Base-by-base conservation (phyloP, 2,113 vertebrate genomes). In the Nothobranchius furzeri region DNA sequence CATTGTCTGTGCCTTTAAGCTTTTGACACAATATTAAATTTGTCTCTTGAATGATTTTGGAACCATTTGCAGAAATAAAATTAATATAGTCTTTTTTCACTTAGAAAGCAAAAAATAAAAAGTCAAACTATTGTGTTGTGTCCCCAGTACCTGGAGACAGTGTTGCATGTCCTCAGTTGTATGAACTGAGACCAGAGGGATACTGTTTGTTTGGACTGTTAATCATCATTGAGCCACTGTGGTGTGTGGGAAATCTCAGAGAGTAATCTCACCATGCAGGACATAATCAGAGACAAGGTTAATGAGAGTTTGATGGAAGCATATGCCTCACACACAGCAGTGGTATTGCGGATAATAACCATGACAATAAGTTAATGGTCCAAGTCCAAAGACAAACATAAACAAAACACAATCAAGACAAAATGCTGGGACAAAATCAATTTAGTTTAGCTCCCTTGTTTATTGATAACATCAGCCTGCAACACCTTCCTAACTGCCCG, bases 231-330 rank as follows among this genome's bases (percentile, higher is more conserved):
- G 66, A 74, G 87, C 86, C 85, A 80, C 74, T 82, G 66, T 77
- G 70, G 83, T 78, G 71, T 70, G 70, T 81, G 61, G 64, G 65
- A 74, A 89, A 82, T 85, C 83, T 84, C 71, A 14, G 78, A 79
- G 76, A 83, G 79, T 84, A 75, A 83, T 88, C 73, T 83, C 80
- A 40, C 84, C 55, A 81, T 62, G 73, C 76, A 79, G 83, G 80
- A 85, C 74, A 83, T 89, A 85, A 88, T 91, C 87, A 89, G 85
- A 84, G 78, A 83, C 88, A 91, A 91, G 91, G 90, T 91, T 91
- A 91, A 92, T 88, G 87, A 87, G 89, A 87, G 84, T 90, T 91
- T 90, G 89, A 91, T 89, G 88, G 87, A 90, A 89, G 83, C 90
- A 90, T 92, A 90, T 90, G 88, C 82, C 82, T 82, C 63, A 68